Evolutionary conservation across 2,888 invertebrate genomes (phyloP), one percentile per base, ranked within the genome.

Genomic region (Drosophila macrospina): DNA sequence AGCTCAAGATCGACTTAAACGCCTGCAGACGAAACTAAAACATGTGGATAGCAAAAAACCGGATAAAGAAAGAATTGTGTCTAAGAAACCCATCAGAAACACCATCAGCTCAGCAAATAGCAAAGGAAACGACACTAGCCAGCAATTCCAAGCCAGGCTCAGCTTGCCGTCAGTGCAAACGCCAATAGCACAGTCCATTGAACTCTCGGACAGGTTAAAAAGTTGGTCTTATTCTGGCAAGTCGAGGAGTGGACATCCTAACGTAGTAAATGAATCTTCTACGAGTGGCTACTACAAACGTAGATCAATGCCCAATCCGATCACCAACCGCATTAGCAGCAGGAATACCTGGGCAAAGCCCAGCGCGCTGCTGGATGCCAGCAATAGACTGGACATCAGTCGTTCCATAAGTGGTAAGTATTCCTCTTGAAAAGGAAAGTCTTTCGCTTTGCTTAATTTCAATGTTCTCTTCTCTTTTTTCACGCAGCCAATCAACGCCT

Each of bases 1-100:
- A 0, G 88, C 91, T 0, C 90, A 91, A 56, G 89, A 90, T 59
- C 89, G 91, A 0, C 79, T 91, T 0, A 90, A 90, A 36, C 74
- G 86, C 3, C 59, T 91, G 13, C 91, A 90, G 60, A 64, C 59
- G 2, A 76, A 74, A 8, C 56, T 90, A 2, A 79, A 76, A 30
- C 66, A 72, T 4, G 20, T 32, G 4, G 64, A 66, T 28, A 66
- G 64, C 2, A 56, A 69, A 10, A 34, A 65, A 13, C 8, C 13
- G 1, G 26, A 30, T 0, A 63, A 24, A 5, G 64, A 69, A 10
- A 15, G 39, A 36, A 24, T 66, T 34, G 41, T 5, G 5, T 13
- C 34, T 32, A 59, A 48, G 13, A 41, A 28, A 37, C 3, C 15
- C 13, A 59, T n/a, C 8, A 51, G 36, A 5, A 44, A 20, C 15